Conservation (phyloP, 1,140 invertebrate genomes). For the Danaus melanippus region DNA sequence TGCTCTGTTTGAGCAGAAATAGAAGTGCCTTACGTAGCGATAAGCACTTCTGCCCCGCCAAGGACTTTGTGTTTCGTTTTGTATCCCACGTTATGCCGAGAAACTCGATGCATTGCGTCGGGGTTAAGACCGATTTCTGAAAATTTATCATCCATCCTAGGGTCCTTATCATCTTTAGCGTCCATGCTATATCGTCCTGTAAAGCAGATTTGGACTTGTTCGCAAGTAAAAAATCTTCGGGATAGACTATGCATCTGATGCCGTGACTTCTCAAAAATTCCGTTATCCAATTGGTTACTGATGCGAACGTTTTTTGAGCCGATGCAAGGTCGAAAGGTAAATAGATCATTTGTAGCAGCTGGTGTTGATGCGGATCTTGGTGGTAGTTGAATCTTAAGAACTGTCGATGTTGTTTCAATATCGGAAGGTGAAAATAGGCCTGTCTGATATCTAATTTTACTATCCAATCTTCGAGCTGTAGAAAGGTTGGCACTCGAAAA, state of each 20-base stretch:
- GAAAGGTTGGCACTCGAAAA: constrained; percentile 10
- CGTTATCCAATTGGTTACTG: constrained; percentile 21
- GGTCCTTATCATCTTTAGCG: constrained; percentile 10
- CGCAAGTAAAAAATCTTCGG: constrained; percentile 20
- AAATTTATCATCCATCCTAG: constrained; percentile 40
- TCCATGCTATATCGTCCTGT: neutral
- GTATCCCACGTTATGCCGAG: constrained; percentile 43
- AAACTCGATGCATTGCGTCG: constrained; percentile 32
- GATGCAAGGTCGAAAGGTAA: constrained; percentile 12
- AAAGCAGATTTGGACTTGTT: constrained; percentile 8
- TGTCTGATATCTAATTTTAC: constrained; percentile 18
- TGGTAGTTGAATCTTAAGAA: constrained; percentile 14
- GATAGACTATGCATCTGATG: constrained; percentile 13
- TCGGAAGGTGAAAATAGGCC: constrained; percentile 12
- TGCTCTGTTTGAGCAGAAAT: constrained; percentile 11
- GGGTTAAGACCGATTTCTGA: constrained; percentile 32
- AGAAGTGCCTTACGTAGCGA: constrained; percentile 19
- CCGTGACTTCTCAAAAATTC: constrained; percentile 16
- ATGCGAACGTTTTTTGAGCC: constrained; percentile 12
- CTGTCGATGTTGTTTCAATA: constrained; percentile 6
- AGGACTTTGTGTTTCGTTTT: constrained; percentile 22
- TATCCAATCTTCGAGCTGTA: constrained; percentile 18
- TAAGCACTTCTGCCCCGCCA: constrained; percentile 23
- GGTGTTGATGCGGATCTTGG: too few species aligned
- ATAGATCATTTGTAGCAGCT: constrained; percentile 12